Conservation (phyloP, 2,797 vertebrate genomes). For the Rhinichthys osculus region DNA sequence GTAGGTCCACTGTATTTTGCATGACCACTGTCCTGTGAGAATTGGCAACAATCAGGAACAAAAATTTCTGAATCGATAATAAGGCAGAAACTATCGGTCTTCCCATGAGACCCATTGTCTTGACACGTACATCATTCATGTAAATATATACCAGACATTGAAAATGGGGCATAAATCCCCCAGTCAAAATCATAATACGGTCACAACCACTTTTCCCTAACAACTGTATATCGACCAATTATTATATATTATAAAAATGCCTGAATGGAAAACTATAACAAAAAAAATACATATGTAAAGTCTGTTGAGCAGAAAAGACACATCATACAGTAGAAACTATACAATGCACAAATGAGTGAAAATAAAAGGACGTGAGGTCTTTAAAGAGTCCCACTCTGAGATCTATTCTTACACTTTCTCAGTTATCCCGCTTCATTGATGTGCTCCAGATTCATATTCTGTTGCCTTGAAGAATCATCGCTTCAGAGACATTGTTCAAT, state of each 20-base stretch:
- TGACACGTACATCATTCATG: conserved; percentile 30
- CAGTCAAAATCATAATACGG: conserved; percentile 36
- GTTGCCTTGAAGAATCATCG: neutral
- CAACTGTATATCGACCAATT: conserved; percentile 78
- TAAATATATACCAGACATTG: conserved; percentile 30
- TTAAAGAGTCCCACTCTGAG: conserved; percentile 63
- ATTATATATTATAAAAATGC: conserved; percentile 69
- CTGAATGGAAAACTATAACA: conserved; percentile 75
- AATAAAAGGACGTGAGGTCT: conserved; percentile 61
- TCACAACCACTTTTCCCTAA: conserved; percentile 71
- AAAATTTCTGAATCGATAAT: conserved; percentile 34
- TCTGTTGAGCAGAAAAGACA: conserved; percentile 78
- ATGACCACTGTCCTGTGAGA: conserved; percentile 23
- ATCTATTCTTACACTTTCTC: conserved; percentile 66
- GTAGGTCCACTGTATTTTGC: conserved; percentile 5
- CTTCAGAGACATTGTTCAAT: conserved; percentile 81
- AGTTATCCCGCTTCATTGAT: neutral
- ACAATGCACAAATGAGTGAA: conserved; percentile 62
- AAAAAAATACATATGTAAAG: conserved; percentile 69
- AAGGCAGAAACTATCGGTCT: conserved; percentile 58
- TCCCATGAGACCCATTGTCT: conserved; percentile 29
- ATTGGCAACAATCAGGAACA: conserved; percentile 45
- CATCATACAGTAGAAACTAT: conserved; percentile 73
- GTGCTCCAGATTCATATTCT: neutral
- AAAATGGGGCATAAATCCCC: neutral